Base-by-base conservation (phyloP, 53 echinoderm and acorn worm species). In the Henricia sp. region DNA sequence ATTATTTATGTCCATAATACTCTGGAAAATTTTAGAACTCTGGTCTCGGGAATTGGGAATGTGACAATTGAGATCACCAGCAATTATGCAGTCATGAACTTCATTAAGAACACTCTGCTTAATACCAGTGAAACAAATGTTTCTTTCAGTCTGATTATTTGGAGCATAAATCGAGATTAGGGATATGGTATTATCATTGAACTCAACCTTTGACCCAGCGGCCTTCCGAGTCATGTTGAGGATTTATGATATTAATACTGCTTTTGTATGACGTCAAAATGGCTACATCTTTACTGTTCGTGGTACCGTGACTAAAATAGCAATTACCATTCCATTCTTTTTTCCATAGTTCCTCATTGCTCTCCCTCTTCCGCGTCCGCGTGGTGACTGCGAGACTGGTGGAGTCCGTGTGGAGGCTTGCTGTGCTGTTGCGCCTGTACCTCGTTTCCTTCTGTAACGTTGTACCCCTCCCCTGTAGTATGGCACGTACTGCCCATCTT, bases 61-160 rank as follows among this genome's bases (percentile, higher is more conserved):
- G 0, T 70, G 70, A 27, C 70, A 46, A 46, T 70, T 70, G 14
- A 70, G 50, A 67, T 67, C 67, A 14, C 11, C 67, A 19, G 60
- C 60, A 20, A 26, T 41, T 39, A 67, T 37, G 20, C 67, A 67
- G 23, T 37, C 40, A n/a, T n/a, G n/a, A 3, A 26, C 17, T 35
- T 24, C 67, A 1, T 36, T 19, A 67, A 48, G 12, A 9, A 70
- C 44, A 46, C 17, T 26, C 3, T 43, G 28, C 12, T 21, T 20
- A 11, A 70, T 6, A 29, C 29, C 21, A 6, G 44, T 26, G 25
- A 48, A 70, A 27, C 44, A 70, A 1, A 4, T 28, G 23, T 50
- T 50, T 29, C 70, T 70, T 23, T 1, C 3, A 25, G 30, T 28
- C 30, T 50, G 26, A 0, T 0, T 1, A n/a, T 50, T 46, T 0